These are phyloP conservation scores for Empis livida DNA, from an alignment of 2,888 invertebrate species.

Conservation along the genomic window DNA sequence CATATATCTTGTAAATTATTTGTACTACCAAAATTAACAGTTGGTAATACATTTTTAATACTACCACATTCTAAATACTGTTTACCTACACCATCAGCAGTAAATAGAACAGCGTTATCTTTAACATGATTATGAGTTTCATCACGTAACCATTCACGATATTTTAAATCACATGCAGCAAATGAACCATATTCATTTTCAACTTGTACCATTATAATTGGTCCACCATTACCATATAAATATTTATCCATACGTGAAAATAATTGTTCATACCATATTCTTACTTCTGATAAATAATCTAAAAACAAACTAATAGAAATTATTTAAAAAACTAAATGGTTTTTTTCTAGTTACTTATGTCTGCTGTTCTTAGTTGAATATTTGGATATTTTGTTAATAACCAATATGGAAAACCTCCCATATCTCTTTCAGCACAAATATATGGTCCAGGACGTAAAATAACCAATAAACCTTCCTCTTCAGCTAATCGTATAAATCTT, in stretches of 20 bases:
- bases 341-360: slow-evolving; percentile 40
- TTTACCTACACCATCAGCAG: slow-evolving; percentile 57
- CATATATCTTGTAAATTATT: slow-evolving; percentile 6
- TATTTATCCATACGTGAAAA: slow-evolving; percentile 38
- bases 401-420: slow-evolving; percentile 71
- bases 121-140: slow-evolving; percentile 43
- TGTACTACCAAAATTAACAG: slow-evolving; percentile 60
- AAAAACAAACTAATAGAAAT: not conserved
- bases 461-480: slow-evolving; percentile 64
- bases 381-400: slow-evolving; percentile 49
- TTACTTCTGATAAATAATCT: slow-evolving; percentile 45
- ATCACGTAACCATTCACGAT: slow-evolving; percentile 54
- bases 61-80: slow-evolving; percentile 50
- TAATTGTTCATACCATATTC: slow-evolving; percentile 41
- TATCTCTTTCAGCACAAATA: slow-evolving; percentile 83
- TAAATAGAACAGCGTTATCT: slow-evolving; percentile 60
- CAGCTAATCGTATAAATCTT: slow-evolving; percentile 56
- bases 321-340: not conserved
- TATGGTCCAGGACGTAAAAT: slow-evolving; percentile 80
- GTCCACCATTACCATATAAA: slow-evolving; percentile 60
- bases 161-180: slow-evolving; percentile 52
- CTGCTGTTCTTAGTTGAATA: slow-evolving; percentile 51
- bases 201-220: slow-evolving; percentile 77
- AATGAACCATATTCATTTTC: slow-evolving; percentile 93
- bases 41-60: slow-evolving; percentile 56